A percentile compares a stretch with the other conserved stretches of the same genome.
Conservation (phyloP, 2,113 vertebrate species). For the Geothlypis trichas region DNA sequence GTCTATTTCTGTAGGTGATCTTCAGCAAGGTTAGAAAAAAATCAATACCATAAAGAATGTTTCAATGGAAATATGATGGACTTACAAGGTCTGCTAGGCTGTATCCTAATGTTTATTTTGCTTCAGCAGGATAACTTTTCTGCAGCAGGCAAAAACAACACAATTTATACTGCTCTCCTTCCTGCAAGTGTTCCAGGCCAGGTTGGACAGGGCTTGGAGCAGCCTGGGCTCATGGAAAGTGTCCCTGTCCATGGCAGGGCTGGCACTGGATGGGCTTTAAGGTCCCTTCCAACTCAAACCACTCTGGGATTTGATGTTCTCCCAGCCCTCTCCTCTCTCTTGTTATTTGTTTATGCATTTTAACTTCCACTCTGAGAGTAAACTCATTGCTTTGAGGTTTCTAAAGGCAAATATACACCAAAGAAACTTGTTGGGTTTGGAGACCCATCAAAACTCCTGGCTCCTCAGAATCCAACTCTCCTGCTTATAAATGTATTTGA, state of each 20-base stretch:
- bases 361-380: neutral
- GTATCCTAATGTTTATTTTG: constrained; percentile 49
- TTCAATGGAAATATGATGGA: constrained; percentile 53
- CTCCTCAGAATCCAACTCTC: neutral
- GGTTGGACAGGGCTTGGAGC: fast-evolving
- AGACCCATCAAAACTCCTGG: neutral
- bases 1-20: constrained; percentile 40
- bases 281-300: neutral
- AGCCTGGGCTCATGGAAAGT: fast-evolving
- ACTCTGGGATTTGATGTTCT: neutral
- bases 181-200: neutral
- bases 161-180: neutral
- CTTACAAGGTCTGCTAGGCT: constrained; percentile 31
- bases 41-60: constrained; percentile 52
- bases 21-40: constrained; percentile 48
- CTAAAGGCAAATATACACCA: neutral
- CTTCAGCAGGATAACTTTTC: neutral
- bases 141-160: neutral
- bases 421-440: neutral
- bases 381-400: neutral
- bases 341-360: neutral
- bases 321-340: neutral
- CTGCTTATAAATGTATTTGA: neutral
- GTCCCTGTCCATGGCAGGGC: neutral
- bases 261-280: neutral